Conservation (phyloP, 2,113 vertebrate genomes). For the Nothocercus julius region DNA sequence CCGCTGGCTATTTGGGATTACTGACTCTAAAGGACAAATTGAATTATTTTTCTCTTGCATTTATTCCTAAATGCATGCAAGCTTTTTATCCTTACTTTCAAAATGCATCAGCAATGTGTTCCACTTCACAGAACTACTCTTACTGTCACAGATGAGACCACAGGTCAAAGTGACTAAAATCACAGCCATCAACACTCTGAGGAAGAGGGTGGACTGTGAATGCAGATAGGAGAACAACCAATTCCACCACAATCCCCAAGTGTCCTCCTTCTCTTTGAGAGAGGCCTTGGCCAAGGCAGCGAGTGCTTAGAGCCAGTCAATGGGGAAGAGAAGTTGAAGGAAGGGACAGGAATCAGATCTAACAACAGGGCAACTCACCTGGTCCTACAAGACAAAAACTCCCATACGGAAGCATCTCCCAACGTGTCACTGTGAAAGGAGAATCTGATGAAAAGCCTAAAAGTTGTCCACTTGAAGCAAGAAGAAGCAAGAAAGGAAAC, state of each 20-base stretch:
- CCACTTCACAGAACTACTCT: neutral
- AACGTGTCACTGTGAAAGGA: neutral
- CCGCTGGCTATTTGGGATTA: constrained; percentile 7
- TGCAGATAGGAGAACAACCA: neutral
- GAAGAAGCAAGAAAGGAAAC: neutral
- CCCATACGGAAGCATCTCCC: neutral
- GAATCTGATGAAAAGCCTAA: neutral
- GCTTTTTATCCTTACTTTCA: neutral
- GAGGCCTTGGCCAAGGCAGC: neutral
- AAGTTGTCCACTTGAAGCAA: neutral
- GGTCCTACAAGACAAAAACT: neutral
- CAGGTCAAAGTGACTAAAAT: neutral
- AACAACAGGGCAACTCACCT: neutral
- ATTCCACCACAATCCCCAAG: neutral
- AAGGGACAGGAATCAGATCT: neutral
- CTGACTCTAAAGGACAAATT: neutral
- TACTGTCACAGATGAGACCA: neutral
- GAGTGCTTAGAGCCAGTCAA: neutral
- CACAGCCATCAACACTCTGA: neutral
- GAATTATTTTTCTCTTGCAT: neutral
- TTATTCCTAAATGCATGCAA: neutral
- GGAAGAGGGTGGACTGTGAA: neutral
- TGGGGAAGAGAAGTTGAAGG: neutral
- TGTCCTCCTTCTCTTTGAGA: neutral
- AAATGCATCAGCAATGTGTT: neutral